Base-by-base conservation (phyloP, 2,888 invertebrate species). In the Tinea semifulvella region DNA sequence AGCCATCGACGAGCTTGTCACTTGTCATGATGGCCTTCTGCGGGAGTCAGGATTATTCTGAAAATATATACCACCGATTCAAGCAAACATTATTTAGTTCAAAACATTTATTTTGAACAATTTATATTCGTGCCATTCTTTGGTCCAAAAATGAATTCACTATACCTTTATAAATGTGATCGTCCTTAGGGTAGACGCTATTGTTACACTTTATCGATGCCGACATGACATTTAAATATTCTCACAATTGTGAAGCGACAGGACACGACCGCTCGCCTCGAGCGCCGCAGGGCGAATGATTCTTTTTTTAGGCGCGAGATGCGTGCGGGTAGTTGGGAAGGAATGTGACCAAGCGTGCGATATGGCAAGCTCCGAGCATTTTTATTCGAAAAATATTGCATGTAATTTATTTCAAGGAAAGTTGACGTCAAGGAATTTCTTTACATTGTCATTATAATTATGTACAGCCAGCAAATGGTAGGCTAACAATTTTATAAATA, bases 321-420 rank as follows among this genome's bases (percentile, higher is more conserved):
- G 54, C 55, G 50, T 56, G 61, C 60, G 68, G 68, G 71, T 69
- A 70, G 67, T 61, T 46, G 44, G 40, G 35, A 56, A 63, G 64
- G 69, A 70, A 71, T 71, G 71, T 69, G 69, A 70, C 71, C 69
- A 61, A 19, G 54, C 61, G 68, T 68, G 71, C 69, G 69, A 71
- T 71, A 72, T 72, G 68, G 61, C 56, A 50, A 51, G 67, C 70
- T 68, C 45, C 47, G 46, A 60, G 71, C 60, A 40, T 40, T 40
- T 20, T 40, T 40, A 40, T 40, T 13, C 40, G 14, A 40, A 5
- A 10, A 2, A 40, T 22, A 13, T 40, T 20, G 22, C 22, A 11
- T 40, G 40, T 22, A 39, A 39, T 17, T 39, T n/a, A n/a, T 38
- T 17, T 18, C 11, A 4, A 5, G 2, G 11, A 40, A 40, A 22